Percentiles rank a stretch among this genome's conserved stretches.
Conservation (phyloP, 64 coral and sea anemone genomes). For the Cladopsammia gracilis region DNA sequence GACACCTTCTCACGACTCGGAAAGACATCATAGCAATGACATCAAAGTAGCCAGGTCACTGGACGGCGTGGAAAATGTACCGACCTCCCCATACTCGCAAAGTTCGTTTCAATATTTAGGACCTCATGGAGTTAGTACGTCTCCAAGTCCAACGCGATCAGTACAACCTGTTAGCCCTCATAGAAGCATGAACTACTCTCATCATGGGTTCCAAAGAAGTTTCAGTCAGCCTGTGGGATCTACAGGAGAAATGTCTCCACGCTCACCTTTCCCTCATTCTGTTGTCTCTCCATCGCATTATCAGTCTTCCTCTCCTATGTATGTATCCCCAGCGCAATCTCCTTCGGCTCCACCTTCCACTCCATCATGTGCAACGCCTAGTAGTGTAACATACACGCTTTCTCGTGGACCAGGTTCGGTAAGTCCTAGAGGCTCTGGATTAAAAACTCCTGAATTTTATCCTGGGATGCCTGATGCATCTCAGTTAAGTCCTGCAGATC, state of each 20-base stretch:
- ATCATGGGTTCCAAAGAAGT: constrained; percentile 54
- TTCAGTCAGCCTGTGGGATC: constrained; percentile 74
- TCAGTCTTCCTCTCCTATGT: constrained; percentile 76
- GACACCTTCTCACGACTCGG: constrained; percentile 87
- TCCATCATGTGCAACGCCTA: constrained; percentile 88
- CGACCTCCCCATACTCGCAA: constrained; percentile 87
- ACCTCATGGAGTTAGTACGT: constrained; percentile 54
- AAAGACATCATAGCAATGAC: constrained; percentile 88
- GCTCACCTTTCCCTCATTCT: constrained; percentile 81
- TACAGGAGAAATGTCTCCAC: constrained; percentile 78
- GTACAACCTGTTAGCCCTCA: constrained; percentile 89
- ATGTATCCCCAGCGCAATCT: constrained; percentile 75
- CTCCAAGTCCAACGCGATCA: constrained; percentile 52
- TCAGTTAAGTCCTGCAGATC: constrained; percentile 77
- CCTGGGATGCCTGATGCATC: constrained; percentile 68
- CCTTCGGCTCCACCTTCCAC: constrained; percentile 82
- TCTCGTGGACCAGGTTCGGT: constrained; percentile 77
- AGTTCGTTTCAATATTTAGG: constrained; percentile 75
- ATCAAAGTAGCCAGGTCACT: constrained; percentile 70
- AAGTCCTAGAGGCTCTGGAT: constrained; percentile 15
- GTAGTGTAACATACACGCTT: constrained; percentile 71
- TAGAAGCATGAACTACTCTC: constrained; percentile 59
- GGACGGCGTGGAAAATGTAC: constrained; percentile 83
- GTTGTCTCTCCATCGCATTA: constrained; percentile 89
- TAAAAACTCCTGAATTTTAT: constrained; percentile 81